Evolutionary conservation across 2,797 vertebrate genomes (phyloP), one percentile per base, ranked within the genome.

Genomic region (Sternarchorhynchus goeldii): DNA sequence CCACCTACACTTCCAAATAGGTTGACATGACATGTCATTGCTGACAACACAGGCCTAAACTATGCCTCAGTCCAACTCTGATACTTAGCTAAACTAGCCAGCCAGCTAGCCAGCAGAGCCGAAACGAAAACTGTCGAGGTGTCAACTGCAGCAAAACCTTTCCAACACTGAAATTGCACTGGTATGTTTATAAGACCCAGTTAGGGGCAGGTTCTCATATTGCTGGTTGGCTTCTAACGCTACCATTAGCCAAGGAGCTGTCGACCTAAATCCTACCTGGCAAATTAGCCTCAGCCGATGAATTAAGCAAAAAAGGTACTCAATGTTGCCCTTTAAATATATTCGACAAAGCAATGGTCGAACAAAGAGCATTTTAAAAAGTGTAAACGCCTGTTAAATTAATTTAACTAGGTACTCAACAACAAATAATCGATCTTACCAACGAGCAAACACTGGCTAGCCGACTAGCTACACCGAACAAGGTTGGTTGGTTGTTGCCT

Each of bases 1-100:
- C 45, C 59, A 34, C n/a, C 39, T 67, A 29, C 36, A 25, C 34
- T 53, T 34, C 56, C 56, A 66, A 66, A 21, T 72, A 21, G 55
- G 77, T 78, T 72, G 68, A 72, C 76, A 72, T 78, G 77, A 66
- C 77, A 79, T 68, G 71, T 79, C 77, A 79, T 4, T 60, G 39
- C 56, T 74, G 71, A 74, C 71, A 68, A 78, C 67, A 73, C 64
- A 39, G 71, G 71, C 77, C 77, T 68, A 21, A 65, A 57, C 34
- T 56, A 36, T 10, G 21, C 41, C 25, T 25, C 73, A 74, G 45
- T 10, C 59, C 32, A 60, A 65, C 45, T 29, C 41, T 69, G 31
- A 12, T 5, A 63, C 2, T 31, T 36, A 60, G 12, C 34, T 10
- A 57, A 55, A 10, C 5, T 31, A 36, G 45, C 59, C 34, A 14